phyloP scores from a whole-genome alignment of 2,113 vertebrate genomes.

The Pterocles orientalis region DNA sequence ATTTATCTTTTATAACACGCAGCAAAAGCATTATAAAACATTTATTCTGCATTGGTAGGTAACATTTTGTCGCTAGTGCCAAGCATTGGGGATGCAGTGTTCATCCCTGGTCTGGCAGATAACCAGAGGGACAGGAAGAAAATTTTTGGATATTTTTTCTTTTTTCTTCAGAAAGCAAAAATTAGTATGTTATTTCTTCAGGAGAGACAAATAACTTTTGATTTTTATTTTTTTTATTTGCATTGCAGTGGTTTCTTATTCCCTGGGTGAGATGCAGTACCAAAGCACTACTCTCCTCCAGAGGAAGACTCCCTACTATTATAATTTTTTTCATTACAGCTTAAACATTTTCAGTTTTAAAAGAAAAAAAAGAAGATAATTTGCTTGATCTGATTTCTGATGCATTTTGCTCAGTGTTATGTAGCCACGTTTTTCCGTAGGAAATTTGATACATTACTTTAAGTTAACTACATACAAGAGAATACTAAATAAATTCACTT shows the following conservation, averaged over 20 bases:
- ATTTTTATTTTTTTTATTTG: not conserved
- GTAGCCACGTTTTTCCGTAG: slow-evolving; percentile 20
- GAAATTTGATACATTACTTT: slow-evolving; percentile 63
- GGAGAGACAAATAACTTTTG: not conserved
- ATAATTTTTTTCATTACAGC: slow-evolving; percentile 29
- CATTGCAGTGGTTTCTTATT: not conserved
- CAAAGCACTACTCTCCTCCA: not conserved
- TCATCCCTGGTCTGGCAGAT: not conserved
- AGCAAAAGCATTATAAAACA: slow-evolving; percentile 51
- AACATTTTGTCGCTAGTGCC: not conserved
- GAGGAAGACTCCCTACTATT: not conserved
- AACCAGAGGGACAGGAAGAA: not conserved
- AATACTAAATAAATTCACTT: slow-evolving; percentile 65
- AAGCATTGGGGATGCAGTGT: not conserved
- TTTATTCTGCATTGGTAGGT: slow-evolving; percentile 39
- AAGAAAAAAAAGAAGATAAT: not conserved
- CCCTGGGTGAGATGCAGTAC: fast-evolving
- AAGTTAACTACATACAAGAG: slow-evolving; percentile 70
- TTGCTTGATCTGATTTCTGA: slow-evolving; percentile 56
- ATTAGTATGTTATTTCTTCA: not conserved
- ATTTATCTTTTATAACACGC: slow-evolving; percentile 43
- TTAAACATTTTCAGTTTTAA: slow-evolving; percentile 47
- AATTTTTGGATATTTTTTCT: too few species aligned
- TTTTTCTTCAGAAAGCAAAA: not conserved
- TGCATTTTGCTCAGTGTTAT: slow-evolving; percentile 29